Conservation (phyloP, 2,797 vertebrate genomes). For the Ctenopoma kingsleyae region DNA sequence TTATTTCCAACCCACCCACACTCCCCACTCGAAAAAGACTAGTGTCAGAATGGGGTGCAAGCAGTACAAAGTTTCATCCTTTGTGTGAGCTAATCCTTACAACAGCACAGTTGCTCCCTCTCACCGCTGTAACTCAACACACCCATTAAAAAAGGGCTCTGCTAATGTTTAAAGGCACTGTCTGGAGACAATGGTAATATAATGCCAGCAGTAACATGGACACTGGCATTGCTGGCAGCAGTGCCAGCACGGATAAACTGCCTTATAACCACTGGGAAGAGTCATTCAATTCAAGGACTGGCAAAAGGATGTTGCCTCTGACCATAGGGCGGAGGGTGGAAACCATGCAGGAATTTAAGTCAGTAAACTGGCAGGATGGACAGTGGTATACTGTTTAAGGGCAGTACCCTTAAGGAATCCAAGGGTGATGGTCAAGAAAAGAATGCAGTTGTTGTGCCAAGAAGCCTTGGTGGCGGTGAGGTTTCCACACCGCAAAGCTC, state of each 20-base stretch:
- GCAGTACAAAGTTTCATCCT: conserved; percentile 49
- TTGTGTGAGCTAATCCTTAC: conserved; percentile 65
- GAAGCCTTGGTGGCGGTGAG: conserved; percentile 70
- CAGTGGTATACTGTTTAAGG: conserved; percentile 71
- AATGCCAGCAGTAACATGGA: conserved; percentile 67
- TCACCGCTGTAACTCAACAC: conserved; percentile 71
- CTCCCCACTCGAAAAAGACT: conserved; percentile 4
- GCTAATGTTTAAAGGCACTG: conserved; percentile 74
- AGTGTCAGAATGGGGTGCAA: conserved; percentile 48
- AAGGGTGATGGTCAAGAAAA: conserved; percentile 77
- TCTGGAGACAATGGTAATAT: conserved; percentile 78
- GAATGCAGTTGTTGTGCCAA: conserved; percentile 74
- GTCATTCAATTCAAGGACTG: conserved; percentile 56
- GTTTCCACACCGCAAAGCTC: conserved; percentile 67
- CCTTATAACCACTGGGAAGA: conserved; percentile 64
- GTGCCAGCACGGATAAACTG: conserved; percentile 57
- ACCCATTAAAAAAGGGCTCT: conserved; percentile 70
- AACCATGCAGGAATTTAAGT: conserved; percentile 74
- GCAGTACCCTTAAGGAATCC: conserved; percentile 78
- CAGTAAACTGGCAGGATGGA: conserved; percentile 69
- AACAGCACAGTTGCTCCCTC: conserved; percentile 56
- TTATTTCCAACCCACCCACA: conserved; percentile 6
- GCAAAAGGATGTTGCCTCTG: conserved; percentile 62
- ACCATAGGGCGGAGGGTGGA: conserved; percentile 74
- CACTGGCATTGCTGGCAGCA: conserved; percentile 59